A percentile compares a stretch with the other conserved stretches of the same genome.
Evolutionary conservation across 2,113 vertebrate genomes (phyloP).

Genomic region (Stigmatopora nigra): DNA sequence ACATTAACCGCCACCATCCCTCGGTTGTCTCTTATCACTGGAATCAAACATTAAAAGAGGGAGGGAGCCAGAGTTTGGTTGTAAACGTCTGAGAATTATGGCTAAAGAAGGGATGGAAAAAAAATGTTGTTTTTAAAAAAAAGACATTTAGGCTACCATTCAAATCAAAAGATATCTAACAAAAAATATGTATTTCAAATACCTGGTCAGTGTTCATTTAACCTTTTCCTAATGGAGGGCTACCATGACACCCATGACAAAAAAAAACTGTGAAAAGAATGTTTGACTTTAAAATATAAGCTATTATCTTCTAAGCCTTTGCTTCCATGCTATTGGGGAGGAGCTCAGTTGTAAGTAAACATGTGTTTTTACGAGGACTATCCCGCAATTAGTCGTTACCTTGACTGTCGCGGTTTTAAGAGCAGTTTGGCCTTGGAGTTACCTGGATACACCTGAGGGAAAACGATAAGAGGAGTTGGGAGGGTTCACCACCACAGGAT

Average conservation of each 20-base stretch:
- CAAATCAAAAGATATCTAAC: background rate
- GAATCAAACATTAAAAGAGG: conserved; percentile 71
- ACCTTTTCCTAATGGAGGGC: background rate
- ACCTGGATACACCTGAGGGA: conserved; percentile 76
- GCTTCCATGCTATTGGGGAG: conserved; percentile 21
- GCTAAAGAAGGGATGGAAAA: conserved; percentile 11
- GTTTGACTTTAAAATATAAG: background rate
- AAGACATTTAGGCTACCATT: background rate
- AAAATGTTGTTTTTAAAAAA: background rate
- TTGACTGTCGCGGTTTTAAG: conserved; percentile 76
- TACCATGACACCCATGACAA: background rate
- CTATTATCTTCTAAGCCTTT: conserved; percentile 1
- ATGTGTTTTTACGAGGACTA: conserved; percentile 63
- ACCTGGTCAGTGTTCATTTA: background rate
- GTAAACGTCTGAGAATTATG: conserved; percentile 55
- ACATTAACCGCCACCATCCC: conserved; percentile 64
- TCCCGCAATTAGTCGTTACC: conserved; percentile 75
- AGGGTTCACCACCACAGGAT: background rate
- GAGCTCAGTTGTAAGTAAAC: conserved; percentile 66
- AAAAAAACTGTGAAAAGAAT: background rate
- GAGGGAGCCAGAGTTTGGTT: conserved; percentile 44
- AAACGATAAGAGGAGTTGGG: conserved; percentile 65
- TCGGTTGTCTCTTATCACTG: conserved; percentile 63
- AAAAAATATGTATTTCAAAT: background rate
- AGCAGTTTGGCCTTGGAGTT: conserved; percentile 76